Evolutionary conservation across 1,140 invertebrate species (phyloP).

Genomic region (Caerostris darwini): DNA sequence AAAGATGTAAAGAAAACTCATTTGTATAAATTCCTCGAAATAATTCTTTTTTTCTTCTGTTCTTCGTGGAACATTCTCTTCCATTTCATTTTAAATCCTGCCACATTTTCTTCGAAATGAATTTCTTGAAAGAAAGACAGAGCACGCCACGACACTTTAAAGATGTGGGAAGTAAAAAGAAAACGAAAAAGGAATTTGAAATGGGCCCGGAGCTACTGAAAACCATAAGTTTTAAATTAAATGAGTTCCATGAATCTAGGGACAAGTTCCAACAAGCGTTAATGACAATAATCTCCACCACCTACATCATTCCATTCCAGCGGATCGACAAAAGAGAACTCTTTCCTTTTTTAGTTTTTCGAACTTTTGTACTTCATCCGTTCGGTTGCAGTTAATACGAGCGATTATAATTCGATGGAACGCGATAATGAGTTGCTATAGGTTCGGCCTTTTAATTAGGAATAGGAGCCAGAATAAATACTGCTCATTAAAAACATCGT

Average conservation of each 20-base stretch:
- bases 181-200: not conserved
- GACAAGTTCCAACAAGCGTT: not conserved
- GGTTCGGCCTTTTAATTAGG: constrained; percentile 1
- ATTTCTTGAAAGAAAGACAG: not conserved
- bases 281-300: constrained; percentile 10
- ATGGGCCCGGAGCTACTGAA: constrained; percentile 1
- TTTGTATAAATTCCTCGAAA: not conserved
- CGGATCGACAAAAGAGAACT: not conserved
- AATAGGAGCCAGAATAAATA: constrained; percentile 9
- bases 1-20: not conserved
- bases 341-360: not conserved
- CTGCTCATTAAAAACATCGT: constrained; percentile 19
- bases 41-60: not conserved
- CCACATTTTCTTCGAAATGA: not conserved
- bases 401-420: constrained; percentile 32
- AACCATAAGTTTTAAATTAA: not conserved
- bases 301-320: not conserved
- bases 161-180: not conserved
- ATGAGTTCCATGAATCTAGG: not conserved
- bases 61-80: not conserved
- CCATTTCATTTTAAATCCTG: too few species aligned
- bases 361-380: not conserved
- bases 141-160: not conserved
- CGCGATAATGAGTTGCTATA: not conserved
- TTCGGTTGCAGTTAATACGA: not conserved